Evolutionary conservation across 2,797 vertebrate species (phyloP).

Genomic region (Iguana delicatissima): DNA sequence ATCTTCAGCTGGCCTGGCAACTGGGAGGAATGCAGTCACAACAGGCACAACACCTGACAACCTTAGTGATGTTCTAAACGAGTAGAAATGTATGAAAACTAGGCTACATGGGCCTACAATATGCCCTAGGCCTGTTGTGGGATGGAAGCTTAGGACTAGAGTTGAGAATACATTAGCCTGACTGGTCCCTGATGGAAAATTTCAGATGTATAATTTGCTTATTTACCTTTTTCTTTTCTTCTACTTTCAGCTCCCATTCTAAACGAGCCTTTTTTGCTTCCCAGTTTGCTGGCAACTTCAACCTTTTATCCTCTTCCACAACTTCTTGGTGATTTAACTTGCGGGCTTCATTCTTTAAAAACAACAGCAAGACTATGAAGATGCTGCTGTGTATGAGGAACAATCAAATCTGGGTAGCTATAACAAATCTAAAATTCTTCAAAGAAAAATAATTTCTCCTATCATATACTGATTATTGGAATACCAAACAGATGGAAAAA

Average conservation of each 20-base stretch:
- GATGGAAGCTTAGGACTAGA: too few species aligned
- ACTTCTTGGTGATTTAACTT: conserved; percentile 96
- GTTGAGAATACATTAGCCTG: background rate
- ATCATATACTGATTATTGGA: background rate
- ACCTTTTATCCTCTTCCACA: conserved; percentile 93
- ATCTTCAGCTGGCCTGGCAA: too few species aligned
- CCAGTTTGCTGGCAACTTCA: conserved; percentile 95
- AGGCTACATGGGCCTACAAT: background rate
- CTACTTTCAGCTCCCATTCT: conserved; percentile 91
- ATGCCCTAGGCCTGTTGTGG: background rate
- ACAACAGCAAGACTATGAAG: background rate
- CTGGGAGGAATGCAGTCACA: too few species aligned
- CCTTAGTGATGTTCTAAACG: background rate
- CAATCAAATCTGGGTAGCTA: background rate
- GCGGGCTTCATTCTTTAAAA: conserved; percentile 90
- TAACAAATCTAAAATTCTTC: rapidly evolving
- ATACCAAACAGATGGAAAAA: background rate
- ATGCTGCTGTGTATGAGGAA: background rate
- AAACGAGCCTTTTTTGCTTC: conserved; percentile 94
- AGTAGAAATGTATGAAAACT: background rate
- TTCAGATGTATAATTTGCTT: rapidly evolving
- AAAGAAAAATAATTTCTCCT: background rate
- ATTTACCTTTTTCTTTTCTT: conserved; percentile 91
- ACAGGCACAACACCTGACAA: background rate
- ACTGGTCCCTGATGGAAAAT: background rate